Evolutionary conservation across 2,888 invertebrate genomes (phyloP).

Genomic region (Cremastobaeus sp.): DNA sequence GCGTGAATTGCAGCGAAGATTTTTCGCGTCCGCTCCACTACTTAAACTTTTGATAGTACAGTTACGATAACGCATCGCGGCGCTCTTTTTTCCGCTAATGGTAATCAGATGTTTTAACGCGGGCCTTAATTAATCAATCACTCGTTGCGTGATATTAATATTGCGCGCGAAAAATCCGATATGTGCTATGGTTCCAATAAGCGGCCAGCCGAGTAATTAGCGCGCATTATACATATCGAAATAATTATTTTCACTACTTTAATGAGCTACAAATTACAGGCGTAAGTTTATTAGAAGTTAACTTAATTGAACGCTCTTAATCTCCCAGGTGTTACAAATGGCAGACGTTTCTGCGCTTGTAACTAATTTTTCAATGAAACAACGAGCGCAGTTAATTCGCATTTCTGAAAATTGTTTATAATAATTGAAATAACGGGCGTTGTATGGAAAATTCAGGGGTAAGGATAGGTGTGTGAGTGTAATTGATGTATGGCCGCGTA

Average conservation of each 20-base stretch:
- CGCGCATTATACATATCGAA: slow-evolving; percentile 1
- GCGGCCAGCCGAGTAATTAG: background rate
- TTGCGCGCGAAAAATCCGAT: background rate
- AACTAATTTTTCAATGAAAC: no score
- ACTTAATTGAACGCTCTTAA: background rate
- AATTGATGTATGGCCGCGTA: no score
- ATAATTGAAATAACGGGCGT: no score
- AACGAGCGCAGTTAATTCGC: no score
- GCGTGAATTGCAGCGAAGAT: slow-evolving; percentile 16
- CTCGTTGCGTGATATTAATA: slow-evolving; percentile 16
- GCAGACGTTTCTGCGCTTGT: no score
- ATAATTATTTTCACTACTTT: background rate
- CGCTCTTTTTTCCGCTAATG: slow-evolving; percentile 8
- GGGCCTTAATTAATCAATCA: slow-evolving; percentile 41
- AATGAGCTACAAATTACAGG: slow-evolving; percentile 8
- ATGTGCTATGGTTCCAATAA: background rate
- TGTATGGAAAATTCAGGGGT: no score
- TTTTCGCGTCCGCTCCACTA: slow-evolving; percentile 26
- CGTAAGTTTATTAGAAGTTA: background rate
- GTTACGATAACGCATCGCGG: slow-evolving; percentile 46
- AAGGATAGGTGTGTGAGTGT: no score
- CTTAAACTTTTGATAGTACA: slow-evolving; percentile 46
- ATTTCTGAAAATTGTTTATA: no score
- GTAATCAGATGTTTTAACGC: slow-evolving; percentile 22
- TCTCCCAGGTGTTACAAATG: background rate